Conservation (phyloP, 2,888 invertebrate species). For the Hypomecis punctinalis region DNA sequence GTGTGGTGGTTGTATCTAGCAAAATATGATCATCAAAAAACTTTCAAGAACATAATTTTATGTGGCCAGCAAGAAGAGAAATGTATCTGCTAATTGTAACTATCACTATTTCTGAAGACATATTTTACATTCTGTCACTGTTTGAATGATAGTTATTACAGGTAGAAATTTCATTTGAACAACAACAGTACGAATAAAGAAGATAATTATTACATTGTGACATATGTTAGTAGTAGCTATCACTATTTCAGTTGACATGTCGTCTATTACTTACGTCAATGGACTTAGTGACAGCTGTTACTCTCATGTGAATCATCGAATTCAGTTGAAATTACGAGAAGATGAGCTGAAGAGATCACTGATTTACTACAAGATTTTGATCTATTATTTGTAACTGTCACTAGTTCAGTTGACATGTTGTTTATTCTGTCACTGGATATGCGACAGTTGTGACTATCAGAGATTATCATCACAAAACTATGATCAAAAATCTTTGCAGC, state of each 20-base stretch:
- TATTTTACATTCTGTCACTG: constrained; percentile 38
- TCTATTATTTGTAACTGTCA: constrained; percentile 34
- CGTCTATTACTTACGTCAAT: constrained; percentile 39
- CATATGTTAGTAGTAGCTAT: constrained; percentile 26
- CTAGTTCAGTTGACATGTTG: constrained; percentile 41
- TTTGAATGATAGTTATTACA: constrained; percentile 32
- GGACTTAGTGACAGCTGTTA: constrained; percentile 16
- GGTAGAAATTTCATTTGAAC: background rate
- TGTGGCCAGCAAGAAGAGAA: too few relatives aligned
- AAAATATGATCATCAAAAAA: background rate
- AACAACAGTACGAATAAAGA: too few relatives aligned
- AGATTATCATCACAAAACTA: background rate
- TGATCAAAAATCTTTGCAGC: too few relatives aligned
- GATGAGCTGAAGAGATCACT: too few relatives aligned
- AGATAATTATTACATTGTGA: background rate
- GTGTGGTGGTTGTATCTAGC: constrained; percentile 16
- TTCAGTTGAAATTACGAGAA: too few relatives aligned
- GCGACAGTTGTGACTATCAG: constrained; percentile 15
- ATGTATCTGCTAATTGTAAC: constrained; percentile 25
- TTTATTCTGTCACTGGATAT: constrained; percentile 37
- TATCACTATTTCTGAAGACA: constrained; percentile 42
- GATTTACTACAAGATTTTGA: background rate
- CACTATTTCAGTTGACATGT: constrained; percentile 40
- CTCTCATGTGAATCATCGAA: too few relatives aligned
- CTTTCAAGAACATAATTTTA: too few relatives aligned